These are phyloP conservation scores for Urocyon cinereoargenteus DNA, from an alignment of 2,797 vertebrate species.

Conservation along the genomic window DNA sequence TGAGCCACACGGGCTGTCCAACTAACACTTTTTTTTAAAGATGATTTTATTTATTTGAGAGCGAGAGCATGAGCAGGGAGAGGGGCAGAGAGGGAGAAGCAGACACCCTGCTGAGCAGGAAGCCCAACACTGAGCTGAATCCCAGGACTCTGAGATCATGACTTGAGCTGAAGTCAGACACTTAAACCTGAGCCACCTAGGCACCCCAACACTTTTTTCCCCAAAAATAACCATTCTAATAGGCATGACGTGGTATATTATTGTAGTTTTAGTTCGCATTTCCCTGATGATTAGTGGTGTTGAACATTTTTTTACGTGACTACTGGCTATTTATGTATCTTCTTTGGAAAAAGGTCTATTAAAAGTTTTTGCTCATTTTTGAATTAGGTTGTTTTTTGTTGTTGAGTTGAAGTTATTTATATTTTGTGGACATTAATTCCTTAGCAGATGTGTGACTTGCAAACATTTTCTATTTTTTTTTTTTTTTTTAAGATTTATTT, in stretches of 20 bases:
- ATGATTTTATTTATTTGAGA: too few species aligned
- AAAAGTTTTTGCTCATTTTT: conserved; percentile 8
- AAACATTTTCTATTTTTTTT: conserved; percentile 14
- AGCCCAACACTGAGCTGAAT: not conserved
- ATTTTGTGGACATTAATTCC: not conserved
- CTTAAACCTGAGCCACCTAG: not conserved
- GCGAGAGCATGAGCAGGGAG: too few species aligned
- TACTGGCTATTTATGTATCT: not conserved
- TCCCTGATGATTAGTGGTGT: not conserved
- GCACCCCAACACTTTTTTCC: not conserved
- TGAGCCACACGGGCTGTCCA: too few species aligned
- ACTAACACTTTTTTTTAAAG: too few species aligned
- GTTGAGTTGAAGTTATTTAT: not conserved
- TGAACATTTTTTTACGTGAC: not conserved
- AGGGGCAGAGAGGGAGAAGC: too few species aligned
- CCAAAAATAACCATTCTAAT: not conserved
- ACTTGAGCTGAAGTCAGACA: not conserved
- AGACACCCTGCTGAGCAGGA: not conserved
- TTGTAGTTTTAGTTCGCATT: conserved; percentile 39
- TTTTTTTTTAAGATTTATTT: not conserved
- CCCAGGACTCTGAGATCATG: not conserved
- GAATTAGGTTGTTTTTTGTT: not conserved
- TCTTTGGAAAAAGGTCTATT: not conserved
- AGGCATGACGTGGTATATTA: not conserved
- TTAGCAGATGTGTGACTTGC: not conserved